Conservation (phyloP, 2,113 vertebrate species). For the Vidua macroura region DNA sequence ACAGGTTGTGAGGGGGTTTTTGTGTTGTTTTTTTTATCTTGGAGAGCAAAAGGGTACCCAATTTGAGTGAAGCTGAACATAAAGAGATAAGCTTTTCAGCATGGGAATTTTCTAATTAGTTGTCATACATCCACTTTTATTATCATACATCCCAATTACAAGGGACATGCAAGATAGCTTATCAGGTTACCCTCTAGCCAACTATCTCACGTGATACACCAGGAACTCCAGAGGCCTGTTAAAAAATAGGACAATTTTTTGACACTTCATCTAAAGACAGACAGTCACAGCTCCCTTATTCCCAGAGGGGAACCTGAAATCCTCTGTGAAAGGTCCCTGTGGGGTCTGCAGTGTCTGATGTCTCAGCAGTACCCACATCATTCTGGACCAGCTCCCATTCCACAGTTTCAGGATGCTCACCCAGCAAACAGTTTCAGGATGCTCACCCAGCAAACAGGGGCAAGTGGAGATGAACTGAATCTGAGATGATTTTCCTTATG, state of each 20-base stretch:
- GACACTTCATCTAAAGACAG: neutral
- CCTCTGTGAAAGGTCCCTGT: neutral
- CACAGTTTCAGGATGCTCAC: accelerated
- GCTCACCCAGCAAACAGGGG: accelerated
- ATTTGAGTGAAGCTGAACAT: neutral
- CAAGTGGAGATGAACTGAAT: neutral
- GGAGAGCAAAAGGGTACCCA: neutral
- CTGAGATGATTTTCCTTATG: neutral
- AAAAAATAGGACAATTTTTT: neutral
- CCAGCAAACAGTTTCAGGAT: neutral
- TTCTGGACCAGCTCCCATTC: neutral
- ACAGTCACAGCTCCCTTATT: neutral
- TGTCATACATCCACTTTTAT: neutral
- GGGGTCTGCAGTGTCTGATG: neutral
- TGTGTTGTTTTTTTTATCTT: neutral
- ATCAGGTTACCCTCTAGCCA: neutral
- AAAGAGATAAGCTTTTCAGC: neutral
- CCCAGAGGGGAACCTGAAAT: neutral
- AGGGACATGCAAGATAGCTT: neutral
- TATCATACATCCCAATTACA: neutral
- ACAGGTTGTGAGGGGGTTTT: neutral
- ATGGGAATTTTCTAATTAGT: neutral
- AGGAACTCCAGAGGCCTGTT: neutral
- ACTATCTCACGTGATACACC: accelerated
- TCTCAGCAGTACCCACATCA: neutral